phyloP scores from a whole-genome alignment of 2,797 vertebrate genomes.

The Esox masquinongy region DNA sequence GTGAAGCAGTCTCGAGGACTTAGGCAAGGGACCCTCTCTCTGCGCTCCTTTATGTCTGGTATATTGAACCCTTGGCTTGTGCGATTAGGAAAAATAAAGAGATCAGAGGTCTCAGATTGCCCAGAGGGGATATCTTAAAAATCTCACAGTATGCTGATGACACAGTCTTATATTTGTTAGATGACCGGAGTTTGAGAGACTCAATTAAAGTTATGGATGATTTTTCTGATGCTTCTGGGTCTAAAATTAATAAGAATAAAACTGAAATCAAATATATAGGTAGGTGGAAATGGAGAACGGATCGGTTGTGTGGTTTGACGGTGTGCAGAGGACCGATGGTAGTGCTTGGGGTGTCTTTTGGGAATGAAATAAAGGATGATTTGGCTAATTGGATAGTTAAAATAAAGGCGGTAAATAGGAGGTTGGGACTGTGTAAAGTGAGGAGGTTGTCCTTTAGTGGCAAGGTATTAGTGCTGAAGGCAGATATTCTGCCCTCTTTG shows the following conservation, averaged over 20 bases:
- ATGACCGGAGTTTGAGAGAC: background rate
- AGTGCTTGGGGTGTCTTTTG: background rate
- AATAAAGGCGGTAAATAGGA: background rate
- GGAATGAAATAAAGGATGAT: background rate
- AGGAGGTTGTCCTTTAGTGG: background rate
- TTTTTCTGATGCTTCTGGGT: background rate
- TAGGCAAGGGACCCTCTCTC: no score
- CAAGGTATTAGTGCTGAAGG: background rate
- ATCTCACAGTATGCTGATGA: background rate
- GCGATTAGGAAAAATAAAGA: background rate
- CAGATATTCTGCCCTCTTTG: background rate
- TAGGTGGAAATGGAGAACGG: background rate
- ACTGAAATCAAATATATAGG: background rate
- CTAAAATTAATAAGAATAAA: background rate
- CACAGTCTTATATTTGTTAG: background rate
- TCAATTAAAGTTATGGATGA: background rate
- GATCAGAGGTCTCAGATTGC: background rate
- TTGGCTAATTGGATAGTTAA: background rate
- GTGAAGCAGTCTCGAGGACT: no score
- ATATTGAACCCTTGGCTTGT: background rate
- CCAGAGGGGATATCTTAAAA: background rate
- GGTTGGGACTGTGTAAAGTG: background rate
- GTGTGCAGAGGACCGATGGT: background rate
- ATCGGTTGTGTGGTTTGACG: background rate
- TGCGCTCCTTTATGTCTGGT: no score